Percentiles rank a stretch among this genome's conserved stretches.
phyloP scores from a whole-genome alignment of 1,140 invertebrate species.

The Bombus terrestris region DNA sequence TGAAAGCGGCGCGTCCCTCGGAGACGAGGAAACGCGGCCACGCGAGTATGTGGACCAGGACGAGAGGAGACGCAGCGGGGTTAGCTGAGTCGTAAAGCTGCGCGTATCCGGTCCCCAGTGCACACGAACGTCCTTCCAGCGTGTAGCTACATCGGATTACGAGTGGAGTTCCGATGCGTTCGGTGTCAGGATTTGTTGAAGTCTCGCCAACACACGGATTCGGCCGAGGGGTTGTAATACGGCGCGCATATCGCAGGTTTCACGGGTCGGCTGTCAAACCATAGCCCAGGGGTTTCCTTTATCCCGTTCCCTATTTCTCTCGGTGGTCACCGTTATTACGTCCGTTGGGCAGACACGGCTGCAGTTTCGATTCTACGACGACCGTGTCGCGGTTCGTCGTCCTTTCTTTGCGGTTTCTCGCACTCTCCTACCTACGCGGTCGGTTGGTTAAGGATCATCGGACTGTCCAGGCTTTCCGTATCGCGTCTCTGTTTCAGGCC shows the following conservation, averaged over 20 bases:
- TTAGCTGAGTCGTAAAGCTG: constrained; percentile 29
- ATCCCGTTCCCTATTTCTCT: neutral
- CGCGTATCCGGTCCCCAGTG: constrained; percentile 40
- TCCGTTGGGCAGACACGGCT: neutral
- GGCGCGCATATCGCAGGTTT: constrained; percentile 47
- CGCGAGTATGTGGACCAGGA: neutral
- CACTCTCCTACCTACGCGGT: no score
- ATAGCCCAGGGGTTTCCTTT: constrained; percentile 38
- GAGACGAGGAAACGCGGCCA: neutral
- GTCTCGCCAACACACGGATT: constrained; percentile 27
- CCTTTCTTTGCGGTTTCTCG: constrained; percentile 17
- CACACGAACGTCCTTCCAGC: constrained; percentile 20
- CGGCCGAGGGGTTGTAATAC: constrained; percentile 33
- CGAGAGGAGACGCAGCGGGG: no score
- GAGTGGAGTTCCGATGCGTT: constrained; percentile 54
- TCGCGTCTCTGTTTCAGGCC: no score
- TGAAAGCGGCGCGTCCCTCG: neutral
- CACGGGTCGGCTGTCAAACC: constrained; percentile 63
- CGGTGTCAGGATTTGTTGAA: constrained; percentile 50
- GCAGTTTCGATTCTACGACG: neutral
- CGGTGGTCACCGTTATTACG: neutral
- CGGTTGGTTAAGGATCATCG: no score
- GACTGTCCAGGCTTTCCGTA: no score
- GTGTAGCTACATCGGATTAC: constrained; percentile 64
- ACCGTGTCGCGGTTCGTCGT: neutral